Conservation (phyloP, 2,888 invertebrate genomes). For the Apodemia mormo region DNA sequence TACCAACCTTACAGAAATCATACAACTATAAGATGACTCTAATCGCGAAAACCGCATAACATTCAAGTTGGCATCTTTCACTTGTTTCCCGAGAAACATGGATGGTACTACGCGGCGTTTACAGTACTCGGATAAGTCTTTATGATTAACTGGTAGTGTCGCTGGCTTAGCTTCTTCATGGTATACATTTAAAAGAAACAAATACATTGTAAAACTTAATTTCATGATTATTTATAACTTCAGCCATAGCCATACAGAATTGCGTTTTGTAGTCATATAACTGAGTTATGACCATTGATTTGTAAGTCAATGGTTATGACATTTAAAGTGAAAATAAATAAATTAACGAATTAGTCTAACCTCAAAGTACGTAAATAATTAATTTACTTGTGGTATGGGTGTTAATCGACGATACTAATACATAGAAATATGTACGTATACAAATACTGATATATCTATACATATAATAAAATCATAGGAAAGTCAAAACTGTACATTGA, state of each 20-base stretch:
- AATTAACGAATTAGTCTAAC: no score
- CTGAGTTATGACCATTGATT: no score
- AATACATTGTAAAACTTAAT: constrained; percentile 19
- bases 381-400: no score
- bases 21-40: constrained; percentile 66
- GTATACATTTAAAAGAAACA: constrained; percentile 21
- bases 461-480: no score
- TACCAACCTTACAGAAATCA: constrained; percentile 60
- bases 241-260: constrained; percentile 28
- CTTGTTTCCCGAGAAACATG: constrained; percentile 61
- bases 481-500: no score
- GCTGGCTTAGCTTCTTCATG: constrained; percentile 22
- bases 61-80: constrained; percentile 57
- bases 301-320: no score
- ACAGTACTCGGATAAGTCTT: constrained; percentile 67
- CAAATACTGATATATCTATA: no score
- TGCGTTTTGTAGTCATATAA: neutral
- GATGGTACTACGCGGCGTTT: constrained; percentile 63
- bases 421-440: no score
- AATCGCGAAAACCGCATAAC: constrained; percentile 60
- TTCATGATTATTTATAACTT: constrained; percentile 27
- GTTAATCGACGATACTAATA: no score
- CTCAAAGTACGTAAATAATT: no score
- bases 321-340: no score
- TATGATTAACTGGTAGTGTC: constrained; percentile 46